A percentile compares a stretch with the other conserved stretches of the same genome.
Conservation (phyloP, 1,140 invertebrate species). For the Atopsyche davidsoni region DNA sequence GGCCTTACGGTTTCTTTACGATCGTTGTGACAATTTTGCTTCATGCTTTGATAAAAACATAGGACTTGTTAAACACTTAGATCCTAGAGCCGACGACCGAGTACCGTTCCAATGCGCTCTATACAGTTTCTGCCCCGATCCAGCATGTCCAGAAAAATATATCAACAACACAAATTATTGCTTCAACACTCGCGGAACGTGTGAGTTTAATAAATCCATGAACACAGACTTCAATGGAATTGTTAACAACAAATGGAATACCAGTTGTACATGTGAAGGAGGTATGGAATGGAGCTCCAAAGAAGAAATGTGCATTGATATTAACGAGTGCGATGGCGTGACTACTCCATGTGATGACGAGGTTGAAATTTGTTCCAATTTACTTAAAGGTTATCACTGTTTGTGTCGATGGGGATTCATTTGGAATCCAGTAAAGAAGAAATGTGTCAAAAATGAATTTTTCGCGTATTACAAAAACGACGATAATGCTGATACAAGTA, state of each 20-base stretch:
- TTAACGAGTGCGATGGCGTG: conserved; percentile 52
- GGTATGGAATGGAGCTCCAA: conserved; percentile 54
- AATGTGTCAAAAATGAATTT: conserved; percentile 27
- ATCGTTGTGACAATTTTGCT: conserved; percentile 57
- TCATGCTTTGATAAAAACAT: conserved; percentile 45
- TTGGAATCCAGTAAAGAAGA: conserved; percentile 33
- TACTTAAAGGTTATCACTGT: conserved; percentile 49
- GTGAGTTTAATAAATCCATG: conserved; percentile 40
- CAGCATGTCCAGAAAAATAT: conserved; percentile 52
- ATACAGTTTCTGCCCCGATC: conserved; percentile 63
- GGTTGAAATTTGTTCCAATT: conserved; percentile 51
- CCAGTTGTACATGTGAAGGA: conserved; percentile 49
- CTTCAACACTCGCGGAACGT: conserved; percentile 35
- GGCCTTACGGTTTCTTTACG: conserved; percentile 46
- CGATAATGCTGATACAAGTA: too few species aligned
- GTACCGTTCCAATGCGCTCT: conserved; percentile 52
- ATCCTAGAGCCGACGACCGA: conserved; percentile 51
- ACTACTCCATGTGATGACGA: conserved; percentile 41
- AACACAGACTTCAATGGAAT: conserved; percentile 51
- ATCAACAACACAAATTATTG: conserved; percentile 38
- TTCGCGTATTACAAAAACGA: too few species aligned
- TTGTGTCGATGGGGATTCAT: conserved; percentile 46
- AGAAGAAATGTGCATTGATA: conserved; percentile 56
- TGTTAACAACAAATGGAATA: conserved; percentile 52
- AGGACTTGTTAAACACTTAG: conserved; percentile 38